phyloP scores from a whole-genome alignment of 2,888 invertebrate species.

The Parnassius mnemosyne region DNA sequence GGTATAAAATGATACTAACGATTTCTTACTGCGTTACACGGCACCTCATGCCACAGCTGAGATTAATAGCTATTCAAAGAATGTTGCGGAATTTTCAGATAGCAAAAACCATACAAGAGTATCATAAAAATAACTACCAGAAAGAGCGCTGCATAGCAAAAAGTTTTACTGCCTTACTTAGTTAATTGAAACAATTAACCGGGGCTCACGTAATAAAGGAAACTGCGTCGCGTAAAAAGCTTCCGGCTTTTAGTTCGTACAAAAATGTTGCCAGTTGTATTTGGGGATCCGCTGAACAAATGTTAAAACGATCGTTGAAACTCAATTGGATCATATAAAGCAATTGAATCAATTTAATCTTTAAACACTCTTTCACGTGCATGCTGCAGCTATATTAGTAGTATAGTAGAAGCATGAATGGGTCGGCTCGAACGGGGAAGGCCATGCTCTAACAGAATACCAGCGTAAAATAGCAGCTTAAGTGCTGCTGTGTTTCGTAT shows the following conservation, averaged over 20 bases:
- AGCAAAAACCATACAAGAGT: conserved; percentile 20
- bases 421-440: no score
- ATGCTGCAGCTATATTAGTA: no score
- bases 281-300: conserved; percentile 18
- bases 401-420: no score
- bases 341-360: no score
- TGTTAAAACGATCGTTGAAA: neutral
- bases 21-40: no score
- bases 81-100: conserved; percentile 8
- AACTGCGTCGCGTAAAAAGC: conserved; percentile 38
- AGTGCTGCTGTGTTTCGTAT: no score
- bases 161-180: conserved; percentile 44
- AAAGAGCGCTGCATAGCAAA: conserved; percentile 28
- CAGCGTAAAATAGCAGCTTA: no score
- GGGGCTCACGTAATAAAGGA: conserved; percentile 48
- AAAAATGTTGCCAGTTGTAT: conserved; percentile 30
- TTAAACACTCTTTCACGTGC: no score
- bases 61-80: neutral
- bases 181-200: conserved; percentile 63
- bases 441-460: no score
- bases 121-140: conserved; percentile 21
- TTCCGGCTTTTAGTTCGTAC: conserved; percentile 40
- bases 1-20: no score
- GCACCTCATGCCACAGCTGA: no score
- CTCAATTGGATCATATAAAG: no score